These are phyloP conservation scores for Heliocidaris erythrogramma DNA, from an alignment of 35 echinoderm and acorn worm species.

Conservation along the genomic window DNA sequence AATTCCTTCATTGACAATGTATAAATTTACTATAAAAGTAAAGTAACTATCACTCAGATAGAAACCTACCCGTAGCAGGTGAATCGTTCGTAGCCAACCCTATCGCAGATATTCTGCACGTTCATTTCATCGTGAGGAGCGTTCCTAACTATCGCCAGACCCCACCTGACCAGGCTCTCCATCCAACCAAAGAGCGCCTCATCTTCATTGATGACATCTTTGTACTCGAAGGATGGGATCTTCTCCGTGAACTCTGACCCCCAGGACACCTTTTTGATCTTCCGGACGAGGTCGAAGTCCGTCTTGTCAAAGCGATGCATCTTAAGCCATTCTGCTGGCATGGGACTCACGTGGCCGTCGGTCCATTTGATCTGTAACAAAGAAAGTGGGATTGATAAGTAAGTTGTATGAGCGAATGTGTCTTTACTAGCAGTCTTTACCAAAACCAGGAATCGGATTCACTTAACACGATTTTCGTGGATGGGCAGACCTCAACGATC, in stretches of 20 bases:
- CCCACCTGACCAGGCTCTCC: conserved; percentile 24
- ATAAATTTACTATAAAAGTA: too few relatives aligned
- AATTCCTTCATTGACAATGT: too few relatives aligned
- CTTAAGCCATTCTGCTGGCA: conserved; percentile 43
- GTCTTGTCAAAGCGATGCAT: conserved; percentile 56
- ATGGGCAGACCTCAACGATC: too few relatives aligned
- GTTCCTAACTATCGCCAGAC: conserved; percentile 2
- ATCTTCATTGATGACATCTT: conserved; percentile 49
- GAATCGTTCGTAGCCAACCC: conserved; percentile 44
- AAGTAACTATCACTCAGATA: neutral
- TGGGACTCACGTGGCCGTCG: conserved; percentile 43
- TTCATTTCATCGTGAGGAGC: conserved; percentile 33
- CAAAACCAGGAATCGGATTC: too few relatives aligned
- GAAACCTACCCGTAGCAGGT: conserved; percentile 56
- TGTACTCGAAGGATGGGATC: conserved; percentile 56
- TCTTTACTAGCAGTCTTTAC: too few relatives aligned
- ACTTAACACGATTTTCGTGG: too few relatives aligned
- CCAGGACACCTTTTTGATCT: conserved; percentile 51
- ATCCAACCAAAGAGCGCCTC: conserved; percentile 51
- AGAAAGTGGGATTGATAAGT: neutral
- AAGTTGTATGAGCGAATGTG: too few relatives aligned
- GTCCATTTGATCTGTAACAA: conserved; percentile 50
- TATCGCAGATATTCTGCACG: conserved; percentile 38
- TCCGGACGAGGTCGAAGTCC: conserved; percentile 29
- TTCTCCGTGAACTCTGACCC: conserved; percentile 54